Conservation (phyloP, 2,888 invertebrate species). For the Pseudanteris insignis region DNA sequence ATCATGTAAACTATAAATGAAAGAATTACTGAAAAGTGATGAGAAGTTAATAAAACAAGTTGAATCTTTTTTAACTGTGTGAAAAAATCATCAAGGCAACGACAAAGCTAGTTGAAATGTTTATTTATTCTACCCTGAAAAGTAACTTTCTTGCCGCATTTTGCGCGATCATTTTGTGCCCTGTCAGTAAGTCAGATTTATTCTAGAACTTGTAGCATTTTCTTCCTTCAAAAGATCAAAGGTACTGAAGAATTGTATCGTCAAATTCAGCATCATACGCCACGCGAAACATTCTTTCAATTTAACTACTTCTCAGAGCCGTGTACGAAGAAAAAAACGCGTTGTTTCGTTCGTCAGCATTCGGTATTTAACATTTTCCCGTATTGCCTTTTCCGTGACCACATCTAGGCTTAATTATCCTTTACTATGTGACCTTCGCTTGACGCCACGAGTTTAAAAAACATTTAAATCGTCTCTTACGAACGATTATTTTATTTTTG, state of each 20-base stretch:
- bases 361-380: slow-evolving; percentile 23
- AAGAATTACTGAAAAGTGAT: too few relatives aligned
- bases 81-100: slow-evolving; percentile 26
- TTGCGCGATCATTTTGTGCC: slow-evolving; percentile 33
- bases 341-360: slow-evolving; percentile 30
- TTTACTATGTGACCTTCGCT: too few relatives aligned
- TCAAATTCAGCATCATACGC: slow-evolving; percentile 28
- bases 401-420: too few relatives aligned
- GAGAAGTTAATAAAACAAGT: slow-evolving; percentile 19
- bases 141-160: slow-evolving; percentile 28
- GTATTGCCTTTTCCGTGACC: slow-evolving; percentile 17
- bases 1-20: too few relatives aligned
- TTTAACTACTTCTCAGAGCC: slow-evolving; percentile 35
- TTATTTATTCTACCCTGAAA: slow-evolving; percentile 38
- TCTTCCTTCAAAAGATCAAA: slow-evolving; percentile 37
- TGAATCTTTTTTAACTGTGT: slow-evolving; percentile 13
- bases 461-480: too few relatives aligned
- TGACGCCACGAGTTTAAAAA: too few relatives aligned
- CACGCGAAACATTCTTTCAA: slow-evolving; percentile 25
- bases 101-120: slow-evolving; percentile 30
- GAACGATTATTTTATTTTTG: too few relatives aligned
- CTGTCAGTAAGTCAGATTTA: slow-evolving; percentile 27
- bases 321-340: slow-evolving; percentile 22
- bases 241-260: slow-evolving; percentile 30
- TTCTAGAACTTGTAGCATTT: slow-evolving; percentile 36